A percentile compares a stretch with the other conserved stretches of the same genome.
phyloP scores from a whole-genome alignment of 2,888 invertebrate genomes.

The Leptopterna dolabrata region DNA sequence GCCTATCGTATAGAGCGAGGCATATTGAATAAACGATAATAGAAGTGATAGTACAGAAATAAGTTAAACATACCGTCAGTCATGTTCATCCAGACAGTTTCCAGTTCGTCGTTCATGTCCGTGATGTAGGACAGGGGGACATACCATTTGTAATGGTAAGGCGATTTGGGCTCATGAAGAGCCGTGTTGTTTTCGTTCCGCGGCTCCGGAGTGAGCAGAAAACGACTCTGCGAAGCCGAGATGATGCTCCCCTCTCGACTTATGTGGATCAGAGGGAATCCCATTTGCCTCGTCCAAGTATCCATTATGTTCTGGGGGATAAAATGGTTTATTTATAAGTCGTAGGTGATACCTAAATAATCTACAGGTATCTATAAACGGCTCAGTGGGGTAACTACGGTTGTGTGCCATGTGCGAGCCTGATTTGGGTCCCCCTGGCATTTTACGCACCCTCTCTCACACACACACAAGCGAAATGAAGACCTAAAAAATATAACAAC shows the following conservation, averaged over 20 bases:
- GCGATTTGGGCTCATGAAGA: constrained; percentile 69
- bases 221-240: constrained; percentile 76
- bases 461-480: too few relatives aligned
- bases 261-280: constrained; percentile 82
- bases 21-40: too few relatives aligned
- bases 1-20: too few relatives aligned
- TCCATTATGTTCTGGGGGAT: constrained; percentile 77
- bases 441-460: too few relatives aligned
- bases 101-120: constrained; percentile 68
- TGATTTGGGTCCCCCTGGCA: background rate
- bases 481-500: too few relatives aligned
- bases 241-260: constrained; percentile 73
- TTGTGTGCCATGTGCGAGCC: too few relatives aligned
- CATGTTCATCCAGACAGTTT: constrained; percentile 83
- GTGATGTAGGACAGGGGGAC: constrained; percentile 83
- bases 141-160: constrained; percentile 78
- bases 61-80: constrained; percentile 74
- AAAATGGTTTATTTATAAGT: background rate
- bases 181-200: constrained; percentile 68
- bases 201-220: constrained; percentile 70
- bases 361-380: too few relatives aligned
- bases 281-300: constrained; percentile 86
- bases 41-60: too few relatives aligned
- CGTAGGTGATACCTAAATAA: background rate
- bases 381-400: too few relatives aligned